Base-by-base conservation (phyloP, 2,113 vertebrate genomes). In the Piprites chloris region DNA sequence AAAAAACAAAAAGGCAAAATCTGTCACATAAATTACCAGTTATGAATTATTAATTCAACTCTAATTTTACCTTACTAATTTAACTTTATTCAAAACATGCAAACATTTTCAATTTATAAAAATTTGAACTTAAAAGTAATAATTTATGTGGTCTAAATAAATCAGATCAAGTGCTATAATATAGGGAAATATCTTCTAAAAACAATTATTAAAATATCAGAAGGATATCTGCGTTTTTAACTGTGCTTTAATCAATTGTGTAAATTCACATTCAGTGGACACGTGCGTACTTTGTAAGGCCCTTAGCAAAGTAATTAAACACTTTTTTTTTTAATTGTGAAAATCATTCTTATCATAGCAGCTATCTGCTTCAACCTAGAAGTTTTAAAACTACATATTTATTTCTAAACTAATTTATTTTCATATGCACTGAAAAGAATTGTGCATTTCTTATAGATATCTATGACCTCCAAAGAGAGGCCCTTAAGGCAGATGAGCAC, bases 81-180 rank as follows among this genome's bases (percentile, higher is more conserved):
- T 42, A 82, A 44, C 15, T 89, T 79, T 75, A 66, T 28, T 74
- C 27, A 95, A 74, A 95, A 69, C 13, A 58, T 44, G 9, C 14
- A 86, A 76, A n/a, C 10, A 78, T 63, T 88, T 47, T 67, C 9
- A 58, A 91, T 88, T 81, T 91, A 72, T 91, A 67, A 76, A 90
- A 88, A 14, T 33, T 35, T 44, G 28, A 91, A 85, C 28, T 66
- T 78, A 22, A 30, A 92, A 66, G 33, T 47, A 74, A 39, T 73
- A 93, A 74, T 80, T 95, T 81, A 83, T 87, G 85, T 93, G 28
- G 66, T 83, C 33, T 80, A 89, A 95, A 87, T 81, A 75, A 89
- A 89, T 84, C 50, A 87, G 11, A 18, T 62, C 6, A 87, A 83
- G n/a, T 52, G n/a, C 9, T 72, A 27, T 33, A 28, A 82, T 82